Conservation (phyloP, 2,113 vertebrate genomes). For the Rhea pennata region DNA sequence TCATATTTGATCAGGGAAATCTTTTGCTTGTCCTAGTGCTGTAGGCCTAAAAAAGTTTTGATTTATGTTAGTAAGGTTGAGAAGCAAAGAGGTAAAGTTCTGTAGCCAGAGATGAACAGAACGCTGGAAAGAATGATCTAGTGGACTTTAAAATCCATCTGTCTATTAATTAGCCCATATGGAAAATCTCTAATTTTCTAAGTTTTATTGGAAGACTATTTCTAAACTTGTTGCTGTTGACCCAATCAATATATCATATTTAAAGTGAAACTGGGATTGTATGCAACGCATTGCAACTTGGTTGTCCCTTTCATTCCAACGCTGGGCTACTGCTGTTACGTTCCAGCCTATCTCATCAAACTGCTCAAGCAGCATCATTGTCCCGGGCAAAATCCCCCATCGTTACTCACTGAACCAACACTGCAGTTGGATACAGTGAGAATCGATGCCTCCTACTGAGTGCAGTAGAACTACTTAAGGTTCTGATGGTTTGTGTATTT, state of each 20-base stretch:
- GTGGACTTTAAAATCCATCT: neutral
- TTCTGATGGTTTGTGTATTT: neutral
- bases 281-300: neutral
- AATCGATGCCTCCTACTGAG: neutral
- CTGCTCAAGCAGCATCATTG: neutral
- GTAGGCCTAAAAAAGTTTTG: neutral
- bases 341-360: neutral
- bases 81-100: neutral
- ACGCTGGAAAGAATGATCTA: neutral
- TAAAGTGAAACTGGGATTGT: neutral
- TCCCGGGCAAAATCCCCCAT: neutral
- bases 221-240: neutral
- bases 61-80: neutral
- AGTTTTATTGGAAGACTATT: neutral
- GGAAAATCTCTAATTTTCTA: neutral
- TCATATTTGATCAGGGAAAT: neutral
- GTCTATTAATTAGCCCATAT: neutral
- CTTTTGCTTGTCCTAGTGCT: neutral
- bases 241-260: neutral
- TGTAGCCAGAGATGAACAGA: neutral
- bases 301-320: neutral
- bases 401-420: neutral
- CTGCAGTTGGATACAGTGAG: neutral
- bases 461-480: neutral
- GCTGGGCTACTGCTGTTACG: too few relatives aligned